phyloP scores from a whole-genome alignment of 1,140 invertebrate species.

The Orius laevigatus region DNA sequence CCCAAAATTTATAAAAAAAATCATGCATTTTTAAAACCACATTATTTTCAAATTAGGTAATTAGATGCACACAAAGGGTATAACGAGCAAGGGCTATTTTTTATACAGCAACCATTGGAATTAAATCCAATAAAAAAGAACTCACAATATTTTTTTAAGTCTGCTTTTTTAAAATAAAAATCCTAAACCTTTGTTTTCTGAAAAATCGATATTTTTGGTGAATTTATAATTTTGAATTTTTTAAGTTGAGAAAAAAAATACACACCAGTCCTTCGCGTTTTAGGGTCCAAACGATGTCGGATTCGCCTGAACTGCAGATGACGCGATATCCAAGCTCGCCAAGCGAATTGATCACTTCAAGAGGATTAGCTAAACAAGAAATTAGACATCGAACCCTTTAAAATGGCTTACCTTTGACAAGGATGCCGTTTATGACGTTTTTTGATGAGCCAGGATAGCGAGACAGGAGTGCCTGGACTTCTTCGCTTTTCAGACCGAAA shows the following conservation, averaged over 20 bases:
- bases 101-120: too few species aligned
- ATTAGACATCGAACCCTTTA: constrained; percentile 6
- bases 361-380: constrained; percentile 31
- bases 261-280: constrained; percentile 38
- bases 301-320: constrained; percentile 54
- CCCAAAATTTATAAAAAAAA: too few species aligned
- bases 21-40: too few species aligned
- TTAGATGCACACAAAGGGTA: too few species aligned
- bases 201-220: not conserved
- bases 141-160: not conserved
- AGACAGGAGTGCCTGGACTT: constrained; percentile 44
- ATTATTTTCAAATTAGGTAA: too few species aligned
- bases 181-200: not conserved
- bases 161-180: not conserved
- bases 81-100: too few species aligned
- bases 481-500: constrained; percentile 52
- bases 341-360: constrained; percentile 50
- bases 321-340: constrained; percentile 59
- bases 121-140: too few species aligned
- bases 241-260: constrained; percentile 3
- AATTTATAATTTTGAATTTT: not conserved
- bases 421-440: constrained; percentile 49
- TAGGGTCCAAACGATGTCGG: constrained; percentile 65
- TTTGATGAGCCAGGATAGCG: constrained; percentile 42
- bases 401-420: constrained; percentile 36